These are phyloP conservation scores for Calcarius lapponicus DNA, from an alignment of 2,797 vertebrate species.

Conservation along the genomic window DNA sequence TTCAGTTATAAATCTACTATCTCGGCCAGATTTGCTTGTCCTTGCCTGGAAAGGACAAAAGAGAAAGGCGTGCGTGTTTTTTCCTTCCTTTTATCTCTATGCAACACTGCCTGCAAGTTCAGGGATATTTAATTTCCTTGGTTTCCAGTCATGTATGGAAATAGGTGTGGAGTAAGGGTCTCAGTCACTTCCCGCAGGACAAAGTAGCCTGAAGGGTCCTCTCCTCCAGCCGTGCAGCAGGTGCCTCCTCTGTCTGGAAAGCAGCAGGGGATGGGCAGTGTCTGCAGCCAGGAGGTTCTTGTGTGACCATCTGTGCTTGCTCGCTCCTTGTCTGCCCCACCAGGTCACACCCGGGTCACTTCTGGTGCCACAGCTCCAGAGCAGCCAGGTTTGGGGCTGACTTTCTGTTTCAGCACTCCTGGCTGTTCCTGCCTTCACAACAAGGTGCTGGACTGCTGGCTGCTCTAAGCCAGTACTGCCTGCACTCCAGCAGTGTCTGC, in stretches of 20 bases:
- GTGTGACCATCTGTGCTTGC: neutral
- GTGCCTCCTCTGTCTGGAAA: neutral
- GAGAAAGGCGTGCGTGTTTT: neutral
- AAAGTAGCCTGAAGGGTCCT: neutral
- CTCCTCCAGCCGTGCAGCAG: neutral
- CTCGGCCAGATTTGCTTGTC: neutral
- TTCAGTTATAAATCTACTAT: neutral
- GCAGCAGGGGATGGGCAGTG: neutral
- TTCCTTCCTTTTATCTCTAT: neutral
- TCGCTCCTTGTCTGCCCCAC: neutral
- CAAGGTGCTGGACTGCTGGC: neutral
- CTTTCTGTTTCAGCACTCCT: neutral
- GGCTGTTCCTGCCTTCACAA: neutral
- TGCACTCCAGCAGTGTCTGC: accelerated
- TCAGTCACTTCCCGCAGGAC: neutral
- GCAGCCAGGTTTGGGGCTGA: neutral
- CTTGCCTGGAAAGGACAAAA: neutral
- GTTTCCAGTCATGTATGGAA: neutral
- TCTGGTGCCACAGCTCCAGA: neutral
- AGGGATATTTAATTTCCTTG: neutral
- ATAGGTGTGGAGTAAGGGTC: neutral
- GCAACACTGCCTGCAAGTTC: neutral
- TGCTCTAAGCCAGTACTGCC: neutral
- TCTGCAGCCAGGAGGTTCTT: neutral
- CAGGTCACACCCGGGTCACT: neutral